Conservation (phyloP, 2,797 vertebrate species). For the Esox lucius region DNA sequence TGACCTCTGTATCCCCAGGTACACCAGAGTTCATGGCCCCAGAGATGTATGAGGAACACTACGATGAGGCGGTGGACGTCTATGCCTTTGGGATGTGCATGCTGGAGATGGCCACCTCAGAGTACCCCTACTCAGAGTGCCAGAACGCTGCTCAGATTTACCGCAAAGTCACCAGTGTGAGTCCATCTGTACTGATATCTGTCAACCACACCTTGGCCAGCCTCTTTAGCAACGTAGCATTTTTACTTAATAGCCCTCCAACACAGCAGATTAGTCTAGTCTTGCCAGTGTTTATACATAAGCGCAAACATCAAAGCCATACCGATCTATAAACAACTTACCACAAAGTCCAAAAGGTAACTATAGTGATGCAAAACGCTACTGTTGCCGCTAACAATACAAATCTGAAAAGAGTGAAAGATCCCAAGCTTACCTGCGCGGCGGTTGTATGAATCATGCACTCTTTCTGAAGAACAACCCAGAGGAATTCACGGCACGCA, state of each 20-base stretch:
- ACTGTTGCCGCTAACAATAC: not conserved
- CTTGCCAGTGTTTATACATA: not conserved
- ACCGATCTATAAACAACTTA: not conserved
- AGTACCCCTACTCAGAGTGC: conserved; percentile 98
- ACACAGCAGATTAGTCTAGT: not conserved
- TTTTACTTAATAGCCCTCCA: not conserved
- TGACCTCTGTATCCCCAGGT: conserved; percentile 68
- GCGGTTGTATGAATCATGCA: not conserved
- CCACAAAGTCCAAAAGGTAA: not conserved
- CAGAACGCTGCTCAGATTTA: conserved; percentile 99
- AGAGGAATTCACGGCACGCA: not conserved
- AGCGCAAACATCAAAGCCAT: not conserved
- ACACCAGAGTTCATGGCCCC: conserved; percentile 99
- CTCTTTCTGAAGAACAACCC: not conserved
- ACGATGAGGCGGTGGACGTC: conserved; percentile 95
- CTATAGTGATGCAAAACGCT: not conserved
- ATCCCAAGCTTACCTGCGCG: too few relatives aligned
- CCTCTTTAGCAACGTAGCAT: not conserved
- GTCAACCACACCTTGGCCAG: not conserved
- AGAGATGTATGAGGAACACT: conserved; percentile 99
- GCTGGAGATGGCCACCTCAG: conserved; percentile 99
- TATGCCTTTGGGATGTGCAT: conserved; percentile 99
- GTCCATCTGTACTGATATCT: conserved; percentile 52
- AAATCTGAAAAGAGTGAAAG: not conserved
- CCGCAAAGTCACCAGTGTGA: conserved; percentile 98